These are phyloP conservation scores for Heliconius hortense DNA, from an alignment of 2,888 invertebrate genomes.

Conservation along the genomic window DNA sequence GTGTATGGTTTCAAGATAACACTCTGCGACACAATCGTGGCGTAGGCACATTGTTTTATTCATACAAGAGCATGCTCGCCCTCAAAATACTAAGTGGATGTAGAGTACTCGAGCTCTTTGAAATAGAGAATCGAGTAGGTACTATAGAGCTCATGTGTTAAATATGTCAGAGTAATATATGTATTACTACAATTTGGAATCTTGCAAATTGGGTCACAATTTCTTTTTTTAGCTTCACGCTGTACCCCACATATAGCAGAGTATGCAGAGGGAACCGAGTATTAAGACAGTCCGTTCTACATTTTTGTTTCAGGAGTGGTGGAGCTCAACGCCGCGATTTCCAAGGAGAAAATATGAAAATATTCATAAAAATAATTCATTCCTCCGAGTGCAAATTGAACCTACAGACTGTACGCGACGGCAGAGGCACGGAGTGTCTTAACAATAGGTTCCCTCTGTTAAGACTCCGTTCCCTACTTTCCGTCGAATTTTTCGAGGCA, in stretches of 20 bases:
- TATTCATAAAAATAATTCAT: no score
- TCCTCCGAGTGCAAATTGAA: no score
- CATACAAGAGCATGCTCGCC: constrained; percentile 9
- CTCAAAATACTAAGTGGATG: constrained; percentile 6
- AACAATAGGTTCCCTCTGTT: no score
- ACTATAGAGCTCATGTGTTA: neutral
- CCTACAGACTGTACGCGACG: no score
- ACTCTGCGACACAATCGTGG: neutral
- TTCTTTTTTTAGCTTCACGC: neutral
- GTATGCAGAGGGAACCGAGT: neutral
- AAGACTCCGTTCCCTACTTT: no score
- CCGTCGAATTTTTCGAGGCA: no score
- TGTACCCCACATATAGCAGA: neutral
- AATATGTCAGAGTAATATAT: neutral
- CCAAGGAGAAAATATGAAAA: no score
- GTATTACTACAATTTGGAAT: constrained; percentile 1
- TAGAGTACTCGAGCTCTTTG: neutral
- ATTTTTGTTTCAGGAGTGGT: no score
- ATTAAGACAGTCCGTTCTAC: neutral
- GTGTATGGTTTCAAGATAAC: neutral
- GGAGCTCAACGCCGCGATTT: no score
- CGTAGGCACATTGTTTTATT: constrained; percentile 9
- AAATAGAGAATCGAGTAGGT: neutral
- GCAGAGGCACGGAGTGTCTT: no score
- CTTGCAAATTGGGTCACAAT: neutral